Base-by-base conservation (phyloP, 2,888 invertebrate species). In the Galeruca laticollis region DNA sequence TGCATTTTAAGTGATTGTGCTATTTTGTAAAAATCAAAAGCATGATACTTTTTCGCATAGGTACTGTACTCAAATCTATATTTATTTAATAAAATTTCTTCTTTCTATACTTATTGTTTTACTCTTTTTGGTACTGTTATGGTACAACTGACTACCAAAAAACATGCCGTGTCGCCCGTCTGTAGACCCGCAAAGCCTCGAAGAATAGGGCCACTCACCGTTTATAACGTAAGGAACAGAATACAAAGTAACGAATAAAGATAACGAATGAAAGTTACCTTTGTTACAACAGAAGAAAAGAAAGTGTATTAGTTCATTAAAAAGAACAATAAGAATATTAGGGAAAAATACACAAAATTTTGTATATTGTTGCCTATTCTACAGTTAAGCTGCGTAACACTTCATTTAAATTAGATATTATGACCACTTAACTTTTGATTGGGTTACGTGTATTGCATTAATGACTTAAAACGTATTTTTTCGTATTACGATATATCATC, bases 71-170 rank as follows among this genome's bases (percentile, higher is more conserved):
- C 0, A 26, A 26, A 26, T 26, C 3, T 26, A 26, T n/a, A 26
- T 26, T 26, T 26, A 5, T 26, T 26, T 5, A 26, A 26, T 26
- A 26, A 26, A 26, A 26, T 26, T 26, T 26, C 26, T 26, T 0
- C 6, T 26, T 26, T 3, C 26, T 26, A 0, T 26, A 26, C 26
- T 6, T 3, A n/a, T 20, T 0, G 1, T 2, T 52, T 21, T 20
- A 10, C 15, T 15, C 51, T 35, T 13, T 40, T 60, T 21, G 21
- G 15, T 9, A 60, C 26, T 11, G 21, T 64, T 21, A 56, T 64
- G 64, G 64, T 64, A 15, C 64, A 64, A 64, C 37, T 18, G 47
- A 43, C 43, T 49, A 26, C 33, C 40, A 31, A 64, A 43, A 62
- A 33, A 49, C 33, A 40, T 63, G 21, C 35, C 56, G 56, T 31